Evolutionary conservation across 2,888 invertebrate species (phyloP).

Genomic region (Dione vanillae): DNA sequence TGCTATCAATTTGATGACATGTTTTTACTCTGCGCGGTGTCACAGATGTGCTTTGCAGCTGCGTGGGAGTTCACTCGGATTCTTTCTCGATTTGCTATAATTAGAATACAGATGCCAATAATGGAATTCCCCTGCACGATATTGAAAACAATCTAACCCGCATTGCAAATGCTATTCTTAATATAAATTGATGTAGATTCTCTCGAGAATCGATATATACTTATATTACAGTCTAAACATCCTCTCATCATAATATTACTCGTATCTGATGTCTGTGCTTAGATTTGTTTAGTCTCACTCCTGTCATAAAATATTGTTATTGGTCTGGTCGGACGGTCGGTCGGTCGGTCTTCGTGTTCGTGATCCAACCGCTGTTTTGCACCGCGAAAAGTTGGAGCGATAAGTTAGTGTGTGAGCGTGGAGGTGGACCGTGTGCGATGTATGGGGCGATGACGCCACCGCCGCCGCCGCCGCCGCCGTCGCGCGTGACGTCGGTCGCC

Average conservation of each 20-base stretch:
- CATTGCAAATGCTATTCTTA: background rate
- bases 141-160: background rate
- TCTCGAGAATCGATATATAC: background rate
- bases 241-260: conserved; percentile 21
- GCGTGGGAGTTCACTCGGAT: conserved; percentile 53
- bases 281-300: conserved; percentile 63
- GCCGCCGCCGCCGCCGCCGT: conserved; percentile 52
- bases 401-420: conserved; percentile 44
- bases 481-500: conserved; percentile 43
- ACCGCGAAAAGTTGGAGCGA: conserved; percentile 56
- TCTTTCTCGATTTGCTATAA: conserved; percentile 60
- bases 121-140: conserved; percentile 52
- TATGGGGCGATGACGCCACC: conserved; percentile 67
- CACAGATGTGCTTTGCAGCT: conserved; percentile 32
- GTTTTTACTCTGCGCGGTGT: conserved; percentile 3
- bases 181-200: background rate
- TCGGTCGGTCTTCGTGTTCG: conserved; percentile 54
- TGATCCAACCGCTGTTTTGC: conserved; percentile 45
- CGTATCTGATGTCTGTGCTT: conserved; percentile 22
- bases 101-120: conserved; percentile 55
- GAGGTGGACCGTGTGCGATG: conserved; percentile 44
- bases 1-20: conserved; percentile 6
- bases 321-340: too few relatives aligned
- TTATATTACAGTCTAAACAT: conserved; percentile 26
- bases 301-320: conserved; percentile 52